Base-by-base conservation (phyloP, 2,113 vertebrate genomes). In the Hiodon tergisus region DNA sequence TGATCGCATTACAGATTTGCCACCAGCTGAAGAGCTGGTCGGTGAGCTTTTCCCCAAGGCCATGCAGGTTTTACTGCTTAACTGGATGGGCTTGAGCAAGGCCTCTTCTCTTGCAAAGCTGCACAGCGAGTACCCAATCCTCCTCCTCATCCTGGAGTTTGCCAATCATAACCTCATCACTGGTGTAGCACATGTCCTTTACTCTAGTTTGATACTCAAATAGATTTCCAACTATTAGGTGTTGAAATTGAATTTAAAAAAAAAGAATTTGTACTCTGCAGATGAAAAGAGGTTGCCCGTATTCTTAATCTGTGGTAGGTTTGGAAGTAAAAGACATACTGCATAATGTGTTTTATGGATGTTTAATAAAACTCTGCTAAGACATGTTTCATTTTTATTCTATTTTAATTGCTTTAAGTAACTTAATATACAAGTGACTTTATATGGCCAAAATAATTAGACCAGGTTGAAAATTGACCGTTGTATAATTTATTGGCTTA, bases 101-200 rank as follows among this genome's bases (percentile, higher is more conserved):
- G 88, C 89, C 57, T 81, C 86, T 14, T 83, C 81, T 1, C 5
- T 80, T 50, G 89, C 87, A 72, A 93, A 91, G 85, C 88, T 91
- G 61, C 91, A 79, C 67, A 92, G 89, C 5, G 92, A 93, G 81
- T 93, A 88, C 57, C 92, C 92, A 2, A 93, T 93, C 69, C 80
- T 93, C 70, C 89, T 93, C 2, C 90, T 93, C 2, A 93, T 94
- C 57, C 85, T 94, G 0, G 93, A 94, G 77, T 94, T 94, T 79
- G 93, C 89, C 14, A 94, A 94, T 80, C 93, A 91, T 73, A 94
- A 93, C 81, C 91, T 94, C 52, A 93, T 94, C 72, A 94, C 93
- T 3, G 93, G 93, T 1, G 93, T 93, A 63, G 92, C 93, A 11
- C 92, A 94, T 71, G 93, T 94, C 47, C 81, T 94, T 7, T 94